Conservation (phyloP, 2,888 invertebrate species). For the Spatulosminthurus flaviceps region DNA sequence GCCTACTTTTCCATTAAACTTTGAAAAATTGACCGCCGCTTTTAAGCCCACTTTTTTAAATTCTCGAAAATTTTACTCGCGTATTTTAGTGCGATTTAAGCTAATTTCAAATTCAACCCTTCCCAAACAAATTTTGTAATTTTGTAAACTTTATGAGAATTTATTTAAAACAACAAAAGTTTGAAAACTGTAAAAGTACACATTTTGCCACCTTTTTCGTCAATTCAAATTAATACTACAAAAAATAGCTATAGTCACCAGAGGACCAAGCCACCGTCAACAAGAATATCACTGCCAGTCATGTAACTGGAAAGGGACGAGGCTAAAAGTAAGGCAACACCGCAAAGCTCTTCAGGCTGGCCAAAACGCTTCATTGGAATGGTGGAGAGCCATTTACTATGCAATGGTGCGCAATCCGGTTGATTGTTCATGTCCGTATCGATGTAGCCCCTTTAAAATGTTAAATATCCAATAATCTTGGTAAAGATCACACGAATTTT, state of each 20-base stretch:
- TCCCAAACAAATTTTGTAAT: too few relatives aligned
- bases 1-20: not conserved
- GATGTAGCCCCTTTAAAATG: slow-evolving; percentile 57
- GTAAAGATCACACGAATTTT: not conserved
- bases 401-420: slow-evolving; percentile 48
- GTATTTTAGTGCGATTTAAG: too few relatives aligned
- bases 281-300: slow-evolving; percentile 57
- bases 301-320: slow-evolving; percentile 54
- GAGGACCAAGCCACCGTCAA: slow-evolving; percentile 56
- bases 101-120: too few relatives aligned
- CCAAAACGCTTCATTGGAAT: slow-evolving; percentile 56
- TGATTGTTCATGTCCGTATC: slow-evolving; percentile 55
- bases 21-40: too few relatives aligned
- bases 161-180: too few relatives aligned
- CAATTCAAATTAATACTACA: too few relatives aligned
- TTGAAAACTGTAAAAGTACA: too few relatives aligned
- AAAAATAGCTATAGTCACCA: slow-evolving; percentile 38
- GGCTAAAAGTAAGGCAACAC: slow-evolving; percentile 57
- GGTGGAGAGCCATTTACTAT: slow-evolving; percentile 50
- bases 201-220: too few relatives aligned
- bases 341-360: slow-evolving; percentile 55
- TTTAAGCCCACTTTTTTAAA: too few relatives aligned
- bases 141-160: too few relatives aligned
- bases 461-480: too few relatives aligned
- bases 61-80: too few relatives aligned